Evolutionary conservation across 2,888 invertebrate genomes (phyloP).

Genomic region (Sarcophaga variegata): DNA sequence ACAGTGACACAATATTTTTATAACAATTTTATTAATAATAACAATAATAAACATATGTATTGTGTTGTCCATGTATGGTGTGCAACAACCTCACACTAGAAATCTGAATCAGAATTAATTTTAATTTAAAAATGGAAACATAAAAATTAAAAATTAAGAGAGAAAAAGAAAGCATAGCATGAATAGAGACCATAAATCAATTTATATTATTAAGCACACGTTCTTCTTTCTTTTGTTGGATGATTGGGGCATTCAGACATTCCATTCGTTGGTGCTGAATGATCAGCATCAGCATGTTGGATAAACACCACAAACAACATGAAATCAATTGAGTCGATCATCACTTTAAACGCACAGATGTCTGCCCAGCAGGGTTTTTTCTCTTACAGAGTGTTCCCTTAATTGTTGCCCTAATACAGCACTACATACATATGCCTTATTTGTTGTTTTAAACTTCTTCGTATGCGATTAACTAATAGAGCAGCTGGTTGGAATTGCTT

Average conservation of each 20-base stretch:
- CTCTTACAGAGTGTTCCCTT: too few relatives aligned
- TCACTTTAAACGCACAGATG: too few relatives aligned
- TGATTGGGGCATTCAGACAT: background rate
- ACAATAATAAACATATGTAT: constrained; percentile 9
- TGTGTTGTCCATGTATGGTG: background rate
- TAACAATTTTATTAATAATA: constrained; percentile 55
- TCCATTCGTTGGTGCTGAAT: too few relatives aligned
- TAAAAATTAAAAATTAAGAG: background rate
- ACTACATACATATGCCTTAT: too few relatives aligned
- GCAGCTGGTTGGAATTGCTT: too few relatives aligned
- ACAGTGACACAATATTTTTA: constrained; percentile 62
- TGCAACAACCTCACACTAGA: constrained; percentile 36
- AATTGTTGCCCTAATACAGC: too few relatives aligned
- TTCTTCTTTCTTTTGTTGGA: constrained; percentile 37
- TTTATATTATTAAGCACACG: constrained; percentile 57
- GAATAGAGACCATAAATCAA: constrained; percentile 55
- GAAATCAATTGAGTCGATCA: too few relatives aligned
- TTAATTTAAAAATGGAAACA: constrained; percentile 30
- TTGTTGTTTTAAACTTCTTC: too few relatives aligned
- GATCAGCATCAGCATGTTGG: too few relatives aligned
- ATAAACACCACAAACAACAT: too few relatives aligned
- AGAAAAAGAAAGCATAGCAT: constrained; percentile 2
- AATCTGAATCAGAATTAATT: constrained; percentile 61
- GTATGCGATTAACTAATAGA: too few relatives aligned
- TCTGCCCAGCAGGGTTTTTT: too few relatives aligned